Evolutionary conservation across 2,797 vertebrate species (phyloP).

Genomic region (Euphonia xanthogaster): DNA sequence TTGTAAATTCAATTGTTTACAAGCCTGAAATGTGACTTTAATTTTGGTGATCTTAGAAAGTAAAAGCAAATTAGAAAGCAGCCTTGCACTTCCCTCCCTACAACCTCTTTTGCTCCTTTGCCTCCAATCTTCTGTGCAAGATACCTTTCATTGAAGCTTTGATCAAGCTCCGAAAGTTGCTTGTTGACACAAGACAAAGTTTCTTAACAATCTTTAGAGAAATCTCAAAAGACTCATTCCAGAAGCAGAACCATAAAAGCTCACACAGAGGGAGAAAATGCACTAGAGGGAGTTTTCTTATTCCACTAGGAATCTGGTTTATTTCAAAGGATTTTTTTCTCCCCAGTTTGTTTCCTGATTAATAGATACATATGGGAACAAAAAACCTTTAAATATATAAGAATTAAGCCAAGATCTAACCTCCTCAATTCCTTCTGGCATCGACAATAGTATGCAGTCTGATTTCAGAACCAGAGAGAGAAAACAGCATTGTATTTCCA

Average conservation of each 20-base stretch:
- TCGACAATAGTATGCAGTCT: background rate
- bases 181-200: slow-evolving; percentile 65
- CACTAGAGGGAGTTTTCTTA: slow-evolving; percentile 39
- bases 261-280: slow-evolving; percentile 42
- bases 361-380: background rate
- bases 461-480: background rate
- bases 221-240: slow-evolving; percentile 54
- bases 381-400: background rate
- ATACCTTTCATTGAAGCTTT: slow-evolving; percentile 62
- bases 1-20: background rate
- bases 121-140: slow-evolving; percentile 34
- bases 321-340: slow-evolving; percentile 31
- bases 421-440: background rate
- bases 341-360: background rate
- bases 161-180: slow-evolving; percentile 25
- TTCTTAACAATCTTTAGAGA: slow-evolving; percentile 55
- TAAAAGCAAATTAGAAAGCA: slow-evolving; percentile 15
- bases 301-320: slow-evolving; percentile 52
- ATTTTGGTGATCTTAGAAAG: slow-evolving; percentile 46
- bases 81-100: background rate
- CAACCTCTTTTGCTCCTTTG: background rate
- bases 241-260: slow-evolving; percentile 66
- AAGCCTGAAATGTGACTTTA: slow-evolving; percentile 42
- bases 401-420: background rate
- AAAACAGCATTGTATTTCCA: background rate